Evolutionary conservation across 2,888 invertebrate species (phyloP).

Genomic region (Volucella inflata): DNA sequence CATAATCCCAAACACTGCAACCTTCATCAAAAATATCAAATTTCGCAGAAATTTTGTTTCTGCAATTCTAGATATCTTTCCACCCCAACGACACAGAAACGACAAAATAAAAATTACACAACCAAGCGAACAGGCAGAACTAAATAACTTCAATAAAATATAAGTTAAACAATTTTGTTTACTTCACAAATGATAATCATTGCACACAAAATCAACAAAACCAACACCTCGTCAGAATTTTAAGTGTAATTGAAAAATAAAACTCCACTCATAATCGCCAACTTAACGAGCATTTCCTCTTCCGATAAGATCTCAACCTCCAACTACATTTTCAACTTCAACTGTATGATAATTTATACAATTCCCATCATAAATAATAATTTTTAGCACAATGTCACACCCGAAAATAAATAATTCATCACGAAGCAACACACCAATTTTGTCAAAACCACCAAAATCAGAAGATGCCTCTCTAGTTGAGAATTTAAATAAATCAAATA

Average conservation of each 20-base stretch:
- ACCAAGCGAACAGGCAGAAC: too few relatives aligned
- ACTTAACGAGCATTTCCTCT: constrained; percentile 36
- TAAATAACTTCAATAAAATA: too few relatives aligned
- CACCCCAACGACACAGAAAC: too few relatives aligned
- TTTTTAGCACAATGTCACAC: constrained; percentile 47
- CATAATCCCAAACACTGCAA: too few relatives aligned
- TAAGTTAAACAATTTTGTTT: too few relatives aligned
- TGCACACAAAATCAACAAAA: constrained; percentile 28
- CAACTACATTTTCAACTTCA: constrained; percentile 19
- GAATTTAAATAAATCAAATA: constrained; percentile 39
- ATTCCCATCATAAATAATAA: constrained; percentile 14
- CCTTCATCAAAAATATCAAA: too few relatives aligned
- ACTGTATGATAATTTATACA: constrained; percentile 6
- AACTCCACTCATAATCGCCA: constrained; percentile 1
- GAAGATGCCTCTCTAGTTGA: constrained; percentile 20
- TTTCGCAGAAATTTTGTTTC: too few relatives aligned
- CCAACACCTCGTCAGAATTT: not conserved
- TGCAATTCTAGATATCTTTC: too few relatives aligned
- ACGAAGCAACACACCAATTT: not conserved
- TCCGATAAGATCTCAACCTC: constrained; percentile 44
- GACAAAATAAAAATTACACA: too few relatives aligned
- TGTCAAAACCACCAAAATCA: constrained; percentile 13
- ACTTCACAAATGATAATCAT: too few relatives aligned
- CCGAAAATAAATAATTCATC: constrained; percentile 67
- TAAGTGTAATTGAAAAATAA: constrained; percentile 3